Conservation (phyloP, 2,797 vertebrate genomes). For the Crocodylus rhombifer region DNA sequence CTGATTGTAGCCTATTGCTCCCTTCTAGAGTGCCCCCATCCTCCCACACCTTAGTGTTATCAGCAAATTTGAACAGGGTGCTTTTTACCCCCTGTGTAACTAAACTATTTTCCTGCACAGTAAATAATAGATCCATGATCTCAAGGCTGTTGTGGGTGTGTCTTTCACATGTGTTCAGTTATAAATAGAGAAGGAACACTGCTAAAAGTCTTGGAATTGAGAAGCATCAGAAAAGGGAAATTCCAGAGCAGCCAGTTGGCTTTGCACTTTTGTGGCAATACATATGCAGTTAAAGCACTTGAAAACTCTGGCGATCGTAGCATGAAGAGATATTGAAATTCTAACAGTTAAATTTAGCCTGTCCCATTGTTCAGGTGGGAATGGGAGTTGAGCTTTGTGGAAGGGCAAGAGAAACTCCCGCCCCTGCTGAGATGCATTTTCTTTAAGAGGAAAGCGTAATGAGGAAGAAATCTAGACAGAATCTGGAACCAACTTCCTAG, state of each 20-base stretch:
- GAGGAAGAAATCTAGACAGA: background rate
- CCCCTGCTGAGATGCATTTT: background rate
- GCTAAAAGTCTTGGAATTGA: background rate
- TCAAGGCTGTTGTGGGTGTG: fast-evolving
- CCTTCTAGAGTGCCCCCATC: too few relatives aligned
- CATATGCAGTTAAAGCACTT: background rate
- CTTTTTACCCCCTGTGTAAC: too few relatives aligned
- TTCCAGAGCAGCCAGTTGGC: background rate
- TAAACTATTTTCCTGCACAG: too few relatives aligned
- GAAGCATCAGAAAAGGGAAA: background rate
- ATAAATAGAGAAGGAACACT: fast-evolving
- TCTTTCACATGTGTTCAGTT: background rate
- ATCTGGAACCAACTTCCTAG: too few relatives aligned
- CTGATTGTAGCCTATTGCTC: too few relatives aligned
- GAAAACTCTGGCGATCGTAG: background rate
- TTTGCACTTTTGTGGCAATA: background rate
- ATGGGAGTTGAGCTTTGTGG: fast-evolving
- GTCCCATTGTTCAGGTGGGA: background rate
- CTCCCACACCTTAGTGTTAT: too few relatives aligned
- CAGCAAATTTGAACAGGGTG: too few relatives aligned
- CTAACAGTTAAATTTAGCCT: fast-evolving
- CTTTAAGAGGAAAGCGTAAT: background rate
- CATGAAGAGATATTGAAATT: background rate
- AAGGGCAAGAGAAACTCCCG: background rate
- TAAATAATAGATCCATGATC: too few relatives aligned